phyloP scores from a whole-genome alignment of 1,140 invertebrate genomes.

The Oreohelix idahoensis region DNA sequence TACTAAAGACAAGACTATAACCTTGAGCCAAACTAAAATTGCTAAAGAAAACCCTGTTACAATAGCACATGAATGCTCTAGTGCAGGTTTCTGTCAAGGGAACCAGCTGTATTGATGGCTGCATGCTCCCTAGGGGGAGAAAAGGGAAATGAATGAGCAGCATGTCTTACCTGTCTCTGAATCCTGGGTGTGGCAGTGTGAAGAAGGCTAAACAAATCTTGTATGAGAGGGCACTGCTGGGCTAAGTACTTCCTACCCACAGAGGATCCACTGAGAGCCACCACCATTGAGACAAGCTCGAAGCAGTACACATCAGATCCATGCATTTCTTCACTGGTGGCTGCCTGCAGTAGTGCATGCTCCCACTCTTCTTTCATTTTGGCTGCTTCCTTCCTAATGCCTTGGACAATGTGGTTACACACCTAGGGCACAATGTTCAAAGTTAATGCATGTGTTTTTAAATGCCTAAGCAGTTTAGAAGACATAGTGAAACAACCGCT shows the following conservation, averaged over 20 bases:
- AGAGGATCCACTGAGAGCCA: slow-evolving; percentile 92
- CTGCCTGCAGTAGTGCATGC: slow-evolving; percentile 51
- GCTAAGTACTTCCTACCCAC: slow-evolving; percentile 92
- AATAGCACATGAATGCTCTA: too few relatives aligned
- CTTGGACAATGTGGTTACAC: slow-evolving; percentile 92
- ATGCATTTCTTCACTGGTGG: slow-evolving; percentile 30
- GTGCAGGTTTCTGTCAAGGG: too few relatives aligned
- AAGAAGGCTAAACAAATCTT: slow-evolving; percentile 88
- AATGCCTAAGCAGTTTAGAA: neutral
- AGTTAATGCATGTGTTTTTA: neutral
- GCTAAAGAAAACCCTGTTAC: too few relatives aligned
- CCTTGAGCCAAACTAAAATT: too few relatives aligned
- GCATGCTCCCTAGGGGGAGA: too few relatives aligned
- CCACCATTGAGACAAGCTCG: slow-evolving; percentile 94
- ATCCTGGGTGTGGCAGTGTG: slow-evolving; percentile 95
- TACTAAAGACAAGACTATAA: too few relatives aligned
- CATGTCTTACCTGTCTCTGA: slow-evolving; percentile 84
- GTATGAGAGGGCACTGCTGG: slow-evolving; percentile 87
- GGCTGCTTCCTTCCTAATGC: slow-evolving; percentile 89
- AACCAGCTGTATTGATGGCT: too few relatives aligned
- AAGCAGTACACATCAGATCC: slow-evolving; percentile 93
- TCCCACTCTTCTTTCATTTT: slow-evolving; percentile 93
- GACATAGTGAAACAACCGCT: too few relatives aligned
- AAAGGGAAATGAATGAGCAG: too few relatives aligned
- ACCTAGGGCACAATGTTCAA: slow-evolving; percentile 76